Conservation (phyloP, 2,888 invertebrate genomes). For the Pelosia muscerda region DNA sequence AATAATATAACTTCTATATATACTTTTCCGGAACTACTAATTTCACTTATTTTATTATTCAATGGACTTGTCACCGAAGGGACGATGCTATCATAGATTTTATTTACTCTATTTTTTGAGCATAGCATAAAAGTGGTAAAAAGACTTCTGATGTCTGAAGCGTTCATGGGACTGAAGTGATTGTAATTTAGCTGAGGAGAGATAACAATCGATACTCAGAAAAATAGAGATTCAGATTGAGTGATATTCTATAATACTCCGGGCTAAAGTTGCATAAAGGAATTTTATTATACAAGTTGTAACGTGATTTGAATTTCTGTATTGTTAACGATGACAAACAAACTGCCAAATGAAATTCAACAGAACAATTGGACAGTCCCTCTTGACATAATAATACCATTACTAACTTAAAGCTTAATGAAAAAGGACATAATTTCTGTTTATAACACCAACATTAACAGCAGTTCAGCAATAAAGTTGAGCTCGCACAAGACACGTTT, state of each 20-base stretch:
- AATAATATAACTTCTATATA: no score
- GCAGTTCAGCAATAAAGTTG: constrained; percentile 45
- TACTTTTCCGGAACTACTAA: no score
- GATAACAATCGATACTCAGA: no score
- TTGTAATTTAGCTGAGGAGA: no score
- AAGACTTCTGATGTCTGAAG: neutral
- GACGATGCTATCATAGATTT: no score
- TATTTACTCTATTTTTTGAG: no score
- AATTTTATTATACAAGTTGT: neutral
- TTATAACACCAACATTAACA: constrained; percentile 48
- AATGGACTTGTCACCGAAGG: no score
- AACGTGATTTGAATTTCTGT: neutral
- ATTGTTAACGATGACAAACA: neutral
- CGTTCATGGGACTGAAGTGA: neutral
- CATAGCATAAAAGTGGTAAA: no score
- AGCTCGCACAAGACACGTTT: constrained; percentile 53
- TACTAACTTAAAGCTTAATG: constrained; percentile 39
- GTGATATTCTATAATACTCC: no score
- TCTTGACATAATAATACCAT: constrained; percentile 27
- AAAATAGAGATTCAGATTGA: no score
- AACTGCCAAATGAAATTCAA: neutral
- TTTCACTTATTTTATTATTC: no score
- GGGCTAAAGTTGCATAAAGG: no score
- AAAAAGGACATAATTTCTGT: constrained; percentile 48
- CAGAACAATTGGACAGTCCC: constrained; percentile 3